These are phyloP conservation scores for Porites australiensis DNA, from an alignment of 64 coral and sea anemone genomes.

Conservation along the genomic window DNA sequence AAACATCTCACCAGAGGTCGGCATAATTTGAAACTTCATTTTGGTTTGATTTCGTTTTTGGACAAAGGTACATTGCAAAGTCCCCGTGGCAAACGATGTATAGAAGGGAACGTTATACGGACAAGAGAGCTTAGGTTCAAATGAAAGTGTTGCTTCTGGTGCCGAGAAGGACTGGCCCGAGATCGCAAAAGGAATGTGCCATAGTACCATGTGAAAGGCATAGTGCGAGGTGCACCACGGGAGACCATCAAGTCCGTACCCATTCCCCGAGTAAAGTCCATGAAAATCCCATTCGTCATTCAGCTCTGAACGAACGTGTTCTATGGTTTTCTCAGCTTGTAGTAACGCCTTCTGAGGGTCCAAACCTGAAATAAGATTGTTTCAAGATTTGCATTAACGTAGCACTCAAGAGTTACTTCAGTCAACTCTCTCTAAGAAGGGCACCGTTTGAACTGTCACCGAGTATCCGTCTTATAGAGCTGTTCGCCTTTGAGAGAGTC, in stretches of 20 bases:
- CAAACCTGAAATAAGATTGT: neutral
- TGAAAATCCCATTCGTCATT: conserved; percentile 83
- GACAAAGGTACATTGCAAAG: neutral
- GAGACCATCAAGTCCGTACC: conserved; percentile 72
- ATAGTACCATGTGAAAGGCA: conserved; percentile 70
- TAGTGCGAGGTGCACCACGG: conserved; percentile 81
- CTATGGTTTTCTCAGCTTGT: conserved; percentile 67
- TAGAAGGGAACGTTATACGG: conserved; percentile 27
- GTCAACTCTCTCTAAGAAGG: too few relatives aligned
- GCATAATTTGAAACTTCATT: too few relatives aligned
- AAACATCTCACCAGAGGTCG: too few relatives aligned
- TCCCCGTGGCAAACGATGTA: neutral
- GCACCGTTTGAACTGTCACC: too few relatives aligned
- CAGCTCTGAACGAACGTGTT: conserved; percentile 63
- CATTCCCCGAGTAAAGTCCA: conserved; percentile 67
- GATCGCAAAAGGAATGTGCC: conserved; percentile 79
- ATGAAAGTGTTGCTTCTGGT: conserved; percentile 19
- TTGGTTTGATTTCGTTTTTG: too few relatives aligned
- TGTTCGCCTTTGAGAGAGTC: too few relatives aligned
- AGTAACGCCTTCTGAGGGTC: conserved; percentile 41
- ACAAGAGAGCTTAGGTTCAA: conserved; percentile 23
- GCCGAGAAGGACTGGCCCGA: conserved; percentile 77
- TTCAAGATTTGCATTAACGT: too few relatives aligned
- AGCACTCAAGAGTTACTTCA: too few relatives aligned
- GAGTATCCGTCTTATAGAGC: too few relatives aligned